phyloP scores from a whole-genome alignment of 2,113 vertebrate species.

The Tenebrosternarchus preto region DNA sequence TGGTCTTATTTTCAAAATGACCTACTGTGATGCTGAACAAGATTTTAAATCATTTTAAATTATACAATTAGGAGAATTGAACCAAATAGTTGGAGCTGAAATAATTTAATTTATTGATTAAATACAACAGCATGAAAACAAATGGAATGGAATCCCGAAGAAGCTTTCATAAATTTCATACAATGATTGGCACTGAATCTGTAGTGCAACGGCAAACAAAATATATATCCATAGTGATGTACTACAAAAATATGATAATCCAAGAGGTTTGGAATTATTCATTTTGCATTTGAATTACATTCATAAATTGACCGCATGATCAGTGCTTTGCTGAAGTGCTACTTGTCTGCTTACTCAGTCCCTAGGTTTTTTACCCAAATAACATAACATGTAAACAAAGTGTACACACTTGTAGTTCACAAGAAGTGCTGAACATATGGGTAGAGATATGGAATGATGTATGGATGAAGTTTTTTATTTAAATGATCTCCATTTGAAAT shows the following conservation, averaged over 20 bases:
- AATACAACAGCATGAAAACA: background rate
- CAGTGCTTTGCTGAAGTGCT: background rate
- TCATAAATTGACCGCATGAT: background rate
- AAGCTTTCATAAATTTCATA: background rate
- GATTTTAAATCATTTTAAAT: no score
- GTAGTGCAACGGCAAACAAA: background rate
- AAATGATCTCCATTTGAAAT: no score
- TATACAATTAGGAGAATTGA: no score
- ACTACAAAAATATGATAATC: background rate
- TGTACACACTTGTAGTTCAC: background rate
- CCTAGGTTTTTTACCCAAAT: background rate
- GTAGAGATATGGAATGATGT: background rate
- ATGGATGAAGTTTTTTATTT: background rate
- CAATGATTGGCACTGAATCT: background rate
- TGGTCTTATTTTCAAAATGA: no score
- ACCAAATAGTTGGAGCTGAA: background rate
- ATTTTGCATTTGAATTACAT: background rate
- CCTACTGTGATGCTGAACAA: no score
- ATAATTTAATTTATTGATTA: conserved; percentile 19
- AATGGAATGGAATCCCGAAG: background rate
- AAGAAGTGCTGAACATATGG: background rate
- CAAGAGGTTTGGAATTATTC: background rate
- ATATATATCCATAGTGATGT: background rate
- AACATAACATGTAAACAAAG: background rate
- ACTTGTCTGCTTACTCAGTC: background rate